These are phyloP conservation scores for Elephas maximus DNA, from an alignment of 2,113 vertebrate genomes.

Conservation along the genomic window DNA sequence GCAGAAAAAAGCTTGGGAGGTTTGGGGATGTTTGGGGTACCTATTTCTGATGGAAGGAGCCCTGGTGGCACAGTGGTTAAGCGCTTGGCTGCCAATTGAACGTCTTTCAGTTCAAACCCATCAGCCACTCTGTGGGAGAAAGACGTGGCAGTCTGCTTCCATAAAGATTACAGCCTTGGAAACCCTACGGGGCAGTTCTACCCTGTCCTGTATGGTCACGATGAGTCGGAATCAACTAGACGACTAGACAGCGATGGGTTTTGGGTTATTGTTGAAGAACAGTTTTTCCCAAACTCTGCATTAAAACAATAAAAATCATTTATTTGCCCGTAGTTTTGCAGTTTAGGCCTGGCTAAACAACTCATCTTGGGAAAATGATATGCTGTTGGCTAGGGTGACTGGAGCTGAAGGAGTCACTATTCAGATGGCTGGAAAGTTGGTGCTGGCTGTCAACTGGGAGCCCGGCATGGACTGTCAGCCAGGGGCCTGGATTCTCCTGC, in stretches of 20 bases:
- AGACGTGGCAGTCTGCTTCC: no score
- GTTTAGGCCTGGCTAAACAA: neutral
- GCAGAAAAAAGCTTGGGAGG: neutral
- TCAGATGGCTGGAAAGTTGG: neutral
- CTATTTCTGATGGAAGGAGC: neutral
- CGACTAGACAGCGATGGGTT: no score
- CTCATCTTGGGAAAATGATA: no score
- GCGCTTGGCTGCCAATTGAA: no score
- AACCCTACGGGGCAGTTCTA: no score
- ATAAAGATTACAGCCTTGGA: no score
- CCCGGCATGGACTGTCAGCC: neutral
- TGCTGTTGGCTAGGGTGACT: neutral
- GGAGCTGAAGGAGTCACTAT: neutral
- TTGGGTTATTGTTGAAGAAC: neutral
- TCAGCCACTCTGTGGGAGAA: no score
- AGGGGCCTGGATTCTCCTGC: neutral
- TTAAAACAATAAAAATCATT: neutral
- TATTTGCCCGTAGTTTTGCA: neutral
- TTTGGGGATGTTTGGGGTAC: neutral
- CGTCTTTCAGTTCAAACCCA: no score
- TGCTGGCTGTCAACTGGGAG: neutral
- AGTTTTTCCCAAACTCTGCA: neutral
- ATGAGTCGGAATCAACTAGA: no score
- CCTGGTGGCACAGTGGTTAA: no score
- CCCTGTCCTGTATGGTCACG: no score